Evolutionary conservation across 2,797 vertebrate genomes (phyloP).

Genomic region (Cossypha heuglini): DNA sequence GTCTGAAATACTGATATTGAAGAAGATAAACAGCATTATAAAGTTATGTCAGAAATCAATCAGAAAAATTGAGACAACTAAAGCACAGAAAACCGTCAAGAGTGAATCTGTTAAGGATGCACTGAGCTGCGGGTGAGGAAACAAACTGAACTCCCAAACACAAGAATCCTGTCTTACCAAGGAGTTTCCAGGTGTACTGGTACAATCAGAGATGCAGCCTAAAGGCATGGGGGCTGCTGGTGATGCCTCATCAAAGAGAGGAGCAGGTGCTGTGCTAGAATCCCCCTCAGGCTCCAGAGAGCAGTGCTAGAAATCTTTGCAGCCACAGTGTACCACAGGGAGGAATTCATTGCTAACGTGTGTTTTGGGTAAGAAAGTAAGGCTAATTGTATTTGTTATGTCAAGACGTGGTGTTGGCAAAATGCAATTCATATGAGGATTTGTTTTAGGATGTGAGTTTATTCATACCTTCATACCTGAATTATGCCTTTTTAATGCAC

Average conservation of each 20-base stretch:
- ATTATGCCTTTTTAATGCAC: neutral
- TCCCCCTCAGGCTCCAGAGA: constrained; percentile 16
- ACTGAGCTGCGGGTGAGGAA: neutral
- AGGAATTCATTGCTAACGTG: neutral
- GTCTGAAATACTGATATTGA: neutral
- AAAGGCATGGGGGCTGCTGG: neutral
- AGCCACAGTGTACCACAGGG: neutral
- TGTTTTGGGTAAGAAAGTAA: constrained; percentile 1
- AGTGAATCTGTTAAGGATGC: neutral
- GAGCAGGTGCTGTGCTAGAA: neutral
- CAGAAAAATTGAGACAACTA: neutral
- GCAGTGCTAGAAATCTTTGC: neutral
- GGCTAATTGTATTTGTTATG: neutral
- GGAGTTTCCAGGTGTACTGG: neutral
- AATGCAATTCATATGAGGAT: neutral
- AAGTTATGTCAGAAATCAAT: neutral
- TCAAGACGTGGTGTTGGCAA: neutral
- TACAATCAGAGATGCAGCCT: constrained; percentile 8
- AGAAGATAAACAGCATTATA: neutral
- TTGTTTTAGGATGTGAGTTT: neutral
- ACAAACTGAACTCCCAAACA: neutral
- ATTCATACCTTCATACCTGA: neutral
- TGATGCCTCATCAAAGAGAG: constrained; percentile 38
- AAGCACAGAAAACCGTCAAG: neutral
- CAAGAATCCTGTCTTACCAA: neutral